Base-by-base conservation (phyloP, 2,797 vertebrate species). In the Channallabes apus region DNA sequence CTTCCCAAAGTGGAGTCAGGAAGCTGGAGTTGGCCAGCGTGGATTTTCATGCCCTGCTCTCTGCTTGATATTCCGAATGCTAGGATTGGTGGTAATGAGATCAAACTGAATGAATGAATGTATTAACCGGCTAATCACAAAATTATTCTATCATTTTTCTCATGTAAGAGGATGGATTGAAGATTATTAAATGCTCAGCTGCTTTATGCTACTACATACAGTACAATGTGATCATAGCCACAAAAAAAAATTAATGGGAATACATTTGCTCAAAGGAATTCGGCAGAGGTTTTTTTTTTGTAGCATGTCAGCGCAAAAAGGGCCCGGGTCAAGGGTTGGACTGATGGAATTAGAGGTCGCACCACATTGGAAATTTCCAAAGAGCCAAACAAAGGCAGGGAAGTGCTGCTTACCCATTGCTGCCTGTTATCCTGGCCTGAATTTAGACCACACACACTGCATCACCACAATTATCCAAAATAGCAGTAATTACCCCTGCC, bases 401-500 rank as follows among this genome's bases (percentile, higher is more conserved):
- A 82, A 32, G 77, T 80, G 84, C 56, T 82, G 51, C 61, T 51
- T 79, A 80, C 78, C 82, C 86, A 65, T 86, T 68, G 85, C 64
- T 87, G 87, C 80, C 84, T 89, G 86, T 89, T 86, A 85, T 88
- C 85, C 86, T 32, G 38, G 75, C 61, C 88, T 86, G 86, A 88
- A 88, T 77, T 84, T 89, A 67, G 84, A 88, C 86, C 67, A 56
- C 68, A 87, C 68, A 87, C 54, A 22, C 86, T 87, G 85, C 85
- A 88, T 89, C 85, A 86, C 84, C 87, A 90, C 89, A 91, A 88
- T 91, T 91, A 89, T 88, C 89, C 89, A 88, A 89, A 91, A 90
- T 81, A 73, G 85, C 86, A 92, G 87, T 89, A 90, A 90, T 88
- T 90, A 87, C 87, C 88, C 85, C 86, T 86, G 84, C 89, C 90